phyloP scores from a whole-genome alignment of 2,113 vertebrate species.

The Pyrgilauda ruficollis region DNA sequence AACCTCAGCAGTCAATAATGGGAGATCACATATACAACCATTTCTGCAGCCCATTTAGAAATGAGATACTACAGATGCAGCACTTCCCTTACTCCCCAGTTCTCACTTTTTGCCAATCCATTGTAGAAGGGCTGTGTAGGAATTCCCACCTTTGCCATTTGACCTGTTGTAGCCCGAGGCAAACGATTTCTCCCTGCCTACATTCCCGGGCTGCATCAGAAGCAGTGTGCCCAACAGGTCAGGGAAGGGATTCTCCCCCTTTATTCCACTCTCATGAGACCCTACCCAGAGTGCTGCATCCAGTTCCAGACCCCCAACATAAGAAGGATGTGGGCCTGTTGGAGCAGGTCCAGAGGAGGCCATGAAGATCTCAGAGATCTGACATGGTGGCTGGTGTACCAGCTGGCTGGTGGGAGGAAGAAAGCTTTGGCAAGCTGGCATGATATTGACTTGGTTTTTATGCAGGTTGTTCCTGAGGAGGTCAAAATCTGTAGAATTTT shows the following conservation, averaged over 20 bases:
- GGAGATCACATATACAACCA: neutral
- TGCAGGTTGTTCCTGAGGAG: neutral
- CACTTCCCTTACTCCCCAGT: neutral
- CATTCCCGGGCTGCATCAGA: neutral
- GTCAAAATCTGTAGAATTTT: neutral
- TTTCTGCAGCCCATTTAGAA: neutral
- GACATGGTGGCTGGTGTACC: neutral
- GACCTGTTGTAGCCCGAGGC: neutral
- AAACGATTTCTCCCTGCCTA: neutral
- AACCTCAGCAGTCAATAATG: neutral
- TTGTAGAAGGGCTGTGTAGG: neutral
- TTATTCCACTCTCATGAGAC: neutral
- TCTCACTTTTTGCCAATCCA: accelerated
- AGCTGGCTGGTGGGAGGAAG: neutral
- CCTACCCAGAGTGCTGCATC: neutral
- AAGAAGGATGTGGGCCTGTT: neutral
- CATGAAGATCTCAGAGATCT: neutral
- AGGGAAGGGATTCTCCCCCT: neutral
- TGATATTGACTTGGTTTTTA: neutral
- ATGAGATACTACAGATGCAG: neutral
- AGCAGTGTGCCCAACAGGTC: neutral
- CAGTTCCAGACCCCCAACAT: accelerated
- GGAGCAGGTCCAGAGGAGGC: neutral
- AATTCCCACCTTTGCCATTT: neutral
- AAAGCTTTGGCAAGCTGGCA: neutral